phyloP scores from a whole-genome alignment of 2,113 vertebrate species.

The Callospermophilus lateralis region DNA sequence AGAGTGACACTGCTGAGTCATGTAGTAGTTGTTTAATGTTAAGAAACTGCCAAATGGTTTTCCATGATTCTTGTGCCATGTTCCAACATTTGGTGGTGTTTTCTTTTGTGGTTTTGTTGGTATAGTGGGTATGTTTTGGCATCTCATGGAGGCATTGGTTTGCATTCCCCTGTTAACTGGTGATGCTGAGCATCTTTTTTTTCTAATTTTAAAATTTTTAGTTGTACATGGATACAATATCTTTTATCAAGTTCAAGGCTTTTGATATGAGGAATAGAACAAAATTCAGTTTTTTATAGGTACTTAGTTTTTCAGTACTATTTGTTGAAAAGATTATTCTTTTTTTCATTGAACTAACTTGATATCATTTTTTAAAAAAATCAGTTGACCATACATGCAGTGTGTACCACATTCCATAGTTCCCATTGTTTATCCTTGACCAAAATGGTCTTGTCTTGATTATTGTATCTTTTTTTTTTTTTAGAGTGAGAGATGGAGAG shows the following conservation, averaged over 20 bases:
- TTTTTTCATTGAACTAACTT: not conserved
- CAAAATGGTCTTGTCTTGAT: not conserved
- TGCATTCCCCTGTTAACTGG: not conserved
- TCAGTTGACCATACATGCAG: not conserved
- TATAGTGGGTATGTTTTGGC: not conserved
- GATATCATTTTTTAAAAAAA: not conserved
- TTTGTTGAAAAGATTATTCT: not conserved
- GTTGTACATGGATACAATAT: too few species aligned
- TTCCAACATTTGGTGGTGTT: not conserved
- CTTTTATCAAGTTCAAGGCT: not conserved
- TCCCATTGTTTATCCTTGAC: not conserved
- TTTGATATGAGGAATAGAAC: not conserved
- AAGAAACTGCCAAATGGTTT: not conserved
- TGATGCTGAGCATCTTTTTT: too few species aligned
- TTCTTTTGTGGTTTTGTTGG: not conserved
- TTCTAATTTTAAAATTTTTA: too few species aligned
- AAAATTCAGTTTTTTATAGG: not conserved
- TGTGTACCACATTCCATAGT: not conserved
- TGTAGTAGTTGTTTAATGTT: not conserved
- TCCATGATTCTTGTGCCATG: not conserved
- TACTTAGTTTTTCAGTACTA: not conserved
- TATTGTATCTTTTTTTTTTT: slow-evolving; percentile 16
- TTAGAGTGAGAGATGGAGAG: too few species aligned
- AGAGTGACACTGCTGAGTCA: not conserved
- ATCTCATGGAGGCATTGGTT: not conserved